Conservation (phyloP, 2,888 invertebrate species). For the Euzophera pinguis region DNA sequence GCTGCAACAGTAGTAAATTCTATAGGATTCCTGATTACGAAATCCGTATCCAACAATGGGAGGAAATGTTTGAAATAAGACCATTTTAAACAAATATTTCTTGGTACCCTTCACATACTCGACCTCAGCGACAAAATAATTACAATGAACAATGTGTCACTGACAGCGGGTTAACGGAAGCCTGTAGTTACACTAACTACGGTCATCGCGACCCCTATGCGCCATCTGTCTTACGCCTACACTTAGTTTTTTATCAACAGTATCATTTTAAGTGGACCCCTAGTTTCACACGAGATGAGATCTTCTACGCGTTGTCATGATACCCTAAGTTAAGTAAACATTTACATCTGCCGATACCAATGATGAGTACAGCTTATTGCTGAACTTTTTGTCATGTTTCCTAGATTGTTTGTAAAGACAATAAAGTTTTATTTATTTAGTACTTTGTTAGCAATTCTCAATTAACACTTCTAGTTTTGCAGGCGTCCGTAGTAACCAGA, state of each 20-base stretch:
- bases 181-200: constrained; percentile 69
- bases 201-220: constrained; percentile 62
- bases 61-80: constrained; percentile 9
- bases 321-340: constrained; percentile 48
- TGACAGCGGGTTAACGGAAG: constrained; percentile 55
- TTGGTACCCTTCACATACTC: constrained; percentile 18
- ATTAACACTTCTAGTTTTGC: too few species aligned
- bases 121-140: constrained; percentile 16
- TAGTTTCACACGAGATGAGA: constrained; percentile 51
- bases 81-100: constrained; percentile 6
- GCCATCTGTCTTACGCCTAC: constrained; percentile 62
- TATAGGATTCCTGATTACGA: constrained; percentile 26
- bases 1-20: not conserved
- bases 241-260: constrained; percentile 47
- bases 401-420: not conserved
- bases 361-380: constrained; percentile 22
- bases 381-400: not conserved
- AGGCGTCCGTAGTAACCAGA: too few species aligned
- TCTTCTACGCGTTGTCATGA: constrained; percentile 40
- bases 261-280: constrained; percentile 59
- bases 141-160: constrained; percentile 37
- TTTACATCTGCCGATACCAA: constrained; percentile 30
- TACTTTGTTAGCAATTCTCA: too few species aligned
- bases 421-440: too few species aligned
- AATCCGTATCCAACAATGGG: constrained; percentile 14